Evolutionary conservation across 30 jellyfish, hydroid and myxozoan genomes (phyloP).

Genomic region (Pelagia noctiluca): DNA sequence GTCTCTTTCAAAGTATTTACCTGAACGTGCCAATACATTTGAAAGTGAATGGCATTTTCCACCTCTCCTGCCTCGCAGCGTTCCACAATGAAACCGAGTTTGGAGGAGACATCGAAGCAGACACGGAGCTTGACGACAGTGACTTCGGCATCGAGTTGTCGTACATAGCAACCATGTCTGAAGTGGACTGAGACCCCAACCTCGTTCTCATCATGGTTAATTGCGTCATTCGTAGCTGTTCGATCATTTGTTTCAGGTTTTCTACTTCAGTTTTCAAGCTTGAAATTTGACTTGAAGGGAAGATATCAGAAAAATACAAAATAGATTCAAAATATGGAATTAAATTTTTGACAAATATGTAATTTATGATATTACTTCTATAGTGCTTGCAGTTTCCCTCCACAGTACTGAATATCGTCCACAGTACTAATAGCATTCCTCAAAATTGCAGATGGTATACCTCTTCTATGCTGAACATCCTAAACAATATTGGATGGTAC

Average conservation of each 20-base stretch:
- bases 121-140: conserved; percentile 35
- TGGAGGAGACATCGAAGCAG: conserved; percentile 50
- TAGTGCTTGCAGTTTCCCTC: too few relatives aligned
- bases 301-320: too few relatives aligned
- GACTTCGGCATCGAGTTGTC: conserved; percentile 35
- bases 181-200: conserved; percentile 82
- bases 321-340: too few relatives aligned
- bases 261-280: conserved; percentile 82
- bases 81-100: conserved; percentile 39
- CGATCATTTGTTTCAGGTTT: conserved; percentile 77
- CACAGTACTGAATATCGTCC: too few relatives aligned
- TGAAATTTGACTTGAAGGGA: conserved; percentile 64
- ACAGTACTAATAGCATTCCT: too few relatives aligned
- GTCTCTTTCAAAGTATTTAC: conserved; percentile 29
- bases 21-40: conserved; percentile 99
- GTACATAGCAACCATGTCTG: conserved; percentile 70
- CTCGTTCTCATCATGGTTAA: conserved; percentile 63
- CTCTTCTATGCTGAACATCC: too few relatives aligned
- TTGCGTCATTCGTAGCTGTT: conserved; percentile 82
- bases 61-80: conserved; percentile 53
- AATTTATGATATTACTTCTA: too few relatives aligned
- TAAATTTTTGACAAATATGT: too few relatives aligned
- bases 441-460: too few relatives aligned
- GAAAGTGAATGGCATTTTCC: conserved; percentile 99
- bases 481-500: too few relatives aligned